Base-by-base conservation (phyloP, 1,140 invertebrate species). In the Marisa cornuarietis region DNA sequence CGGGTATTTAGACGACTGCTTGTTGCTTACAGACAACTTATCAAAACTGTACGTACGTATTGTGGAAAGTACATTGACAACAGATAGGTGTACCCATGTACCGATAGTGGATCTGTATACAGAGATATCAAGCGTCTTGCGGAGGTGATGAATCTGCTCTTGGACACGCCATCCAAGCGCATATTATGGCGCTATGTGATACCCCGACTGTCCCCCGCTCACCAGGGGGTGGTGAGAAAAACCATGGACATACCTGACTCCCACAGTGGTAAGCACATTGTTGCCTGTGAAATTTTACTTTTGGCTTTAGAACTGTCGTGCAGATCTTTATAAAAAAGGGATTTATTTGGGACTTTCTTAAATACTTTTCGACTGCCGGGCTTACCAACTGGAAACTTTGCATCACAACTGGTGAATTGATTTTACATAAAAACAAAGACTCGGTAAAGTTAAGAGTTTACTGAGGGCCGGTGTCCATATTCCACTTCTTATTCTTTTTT, bases 141-240 rank as follows among this genome's bases (percentile, higher is more conserved):
- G 24, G 83, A 85, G 76, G 85, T 85, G 22, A 54, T 88, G 75
- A 83, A 85, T 54, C 71, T 79, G 26, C 85, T 89, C 62, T 65
- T 91, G 66, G 89, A 91, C 81, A 90, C 90, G 18, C 86, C 89
- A 14, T 89, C 89, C 16, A 91, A 91, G 78, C 81, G 85, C 61
- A 86, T 85, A 14, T 72, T 91, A 9, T 91, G 89, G 89, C 83
- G 85, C 49, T 86, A 86, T 71, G 87, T 91, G 13, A 74, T 90
- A 42, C 86, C 88, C 20, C 79, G 88, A 14, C 76, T 91, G 31
- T 83, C 85, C 0, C 42, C 80, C 9, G 76, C 81, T 14, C 87
- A 91, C 73, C 89, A 88, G 76, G 80, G 85, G 42, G 81, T 85
- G 71, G 84, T 87, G 24, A 83, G 82, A 31, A 83, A 83, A 24